Conservation (phyloP, 1,140 invertebrate species). For the Drosophila pallidifrons region DNA sequence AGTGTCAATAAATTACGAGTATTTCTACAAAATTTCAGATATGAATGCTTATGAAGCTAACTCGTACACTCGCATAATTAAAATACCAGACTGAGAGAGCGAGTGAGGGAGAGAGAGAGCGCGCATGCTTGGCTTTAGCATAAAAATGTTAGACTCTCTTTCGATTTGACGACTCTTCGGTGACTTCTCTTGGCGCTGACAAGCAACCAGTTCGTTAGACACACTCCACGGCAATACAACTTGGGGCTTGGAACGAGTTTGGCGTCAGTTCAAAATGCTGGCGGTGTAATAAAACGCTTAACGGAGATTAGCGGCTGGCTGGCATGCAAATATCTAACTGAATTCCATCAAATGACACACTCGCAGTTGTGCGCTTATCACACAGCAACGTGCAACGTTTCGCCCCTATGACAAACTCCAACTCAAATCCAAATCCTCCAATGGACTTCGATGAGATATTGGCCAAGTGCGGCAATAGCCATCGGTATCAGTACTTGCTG, state of each 20-base stretch:
- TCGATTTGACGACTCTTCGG: slow-evolving; percentile 7
- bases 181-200: slow-evolving; percentile 22
- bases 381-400: not conserved
- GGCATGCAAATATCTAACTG: slow-evolving; percentile 18
- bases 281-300: slow-evolving; percentile 44
- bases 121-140: not conserved
- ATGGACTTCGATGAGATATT: slow-evolving; percentile 87
- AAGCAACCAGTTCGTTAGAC: slow-evolving; percentile 55
- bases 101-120: not conserved
- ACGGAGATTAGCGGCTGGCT: not conserved
- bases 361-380: slow-evolving; percentile 52
- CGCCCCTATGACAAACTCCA: not conserved
- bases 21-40: slow-evolving; percentile 13
- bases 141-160: slow-evolving; percentile 8
- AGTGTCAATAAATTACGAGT: slow-evolving; percentile 9
- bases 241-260: slow-evolving; percentile 58
- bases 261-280: slow-evolving; percentile 24
- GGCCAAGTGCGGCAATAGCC: slow-evolving; percentile 87
- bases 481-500: slow-evolving; percentile 87
- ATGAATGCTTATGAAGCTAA: not conserved
- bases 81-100: slow-evolving; percentile 17
- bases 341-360: slow-evolving; percentile 15
- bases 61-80: slow-evolving; percentile 21
- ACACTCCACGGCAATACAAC: slow-evolving; percentile 52
- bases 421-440: no score